These are phyloP conservation scores for Cremastobaeus sp. DNA, from an alignment of 2,888 invertebrate genomes.

Conservation along the genomic window DNA sequence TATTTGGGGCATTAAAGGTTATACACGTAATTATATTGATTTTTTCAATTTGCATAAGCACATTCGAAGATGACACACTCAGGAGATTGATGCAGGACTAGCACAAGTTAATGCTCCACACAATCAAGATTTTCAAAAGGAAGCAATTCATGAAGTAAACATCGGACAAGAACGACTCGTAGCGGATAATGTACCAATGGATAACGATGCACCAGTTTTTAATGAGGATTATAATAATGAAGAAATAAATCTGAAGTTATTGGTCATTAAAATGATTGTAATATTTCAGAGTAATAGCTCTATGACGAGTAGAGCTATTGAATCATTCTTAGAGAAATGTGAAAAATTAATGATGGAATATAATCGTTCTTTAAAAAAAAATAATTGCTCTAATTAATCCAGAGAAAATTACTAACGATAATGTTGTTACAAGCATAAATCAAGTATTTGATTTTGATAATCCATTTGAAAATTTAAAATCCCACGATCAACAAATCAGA, in stretches of 20 bases:
- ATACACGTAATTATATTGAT: slow-evolving; percentile 6
- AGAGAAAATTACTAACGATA: not conserved
- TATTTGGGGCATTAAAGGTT: slow-evolving; percentile 40
- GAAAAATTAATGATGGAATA: slow-evolving; percentile 21
- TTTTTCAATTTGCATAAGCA: slow-evolving; percentile 38
- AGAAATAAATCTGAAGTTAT: slow-evolving; percentile 9
- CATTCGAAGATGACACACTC: slow-evolving; percentile 27
- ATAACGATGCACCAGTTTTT: not conserved
- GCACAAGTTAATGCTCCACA: slow-evolving; percentile 1
- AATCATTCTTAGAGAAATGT: slow-evolving; percentile 24
- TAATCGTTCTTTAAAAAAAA: slow-evolving; percentile 15
- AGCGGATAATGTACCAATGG: not conserved
- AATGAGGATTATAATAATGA: slow-evolving; percentile 1
- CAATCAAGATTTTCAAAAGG: too few species aligned
- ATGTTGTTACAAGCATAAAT: slow-evolving; percentile 9
- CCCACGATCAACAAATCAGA: slow-evolving; percentile 41
- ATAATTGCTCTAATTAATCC: not conserved
- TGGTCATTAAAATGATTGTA: slow-evolving; percentile 30
- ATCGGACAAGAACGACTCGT: too few species aligned
- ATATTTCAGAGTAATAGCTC: slow-evolving; percentile 43
- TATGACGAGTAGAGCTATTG: slow-evolving; percentile 39
- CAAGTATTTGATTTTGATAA: slow-evolving; percentile 28
- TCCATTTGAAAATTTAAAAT: slow-evolving; percentile 34
- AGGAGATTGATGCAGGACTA: slow-evolving; percentile 7
- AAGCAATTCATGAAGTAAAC: too few species aligned